Percentiles rank a stretch among this genome's conserved stretches.
phyloP scores from a whole-genome alignment of 2,797 vertebrate species.

The Megalops cyprinoides region DNA sequence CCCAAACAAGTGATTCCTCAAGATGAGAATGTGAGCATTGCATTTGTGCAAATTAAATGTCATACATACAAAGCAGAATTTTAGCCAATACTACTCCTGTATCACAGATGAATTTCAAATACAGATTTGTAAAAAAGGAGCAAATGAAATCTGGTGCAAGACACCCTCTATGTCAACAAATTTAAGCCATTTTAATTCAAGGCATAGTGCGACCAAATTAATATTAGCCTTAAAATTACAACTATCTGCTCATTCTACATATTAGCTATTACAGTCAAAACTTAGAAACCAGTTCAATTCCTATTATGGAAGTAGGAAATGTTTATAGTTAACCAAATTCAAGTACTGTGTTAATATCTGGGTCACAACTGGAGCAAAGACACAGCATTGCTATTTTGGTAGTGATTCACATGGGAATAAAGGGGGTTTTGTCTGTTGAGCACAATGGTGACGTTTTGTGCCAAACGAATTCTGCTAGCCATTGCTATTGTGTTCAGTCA shows the following conservation, averaged over 20 bases:
- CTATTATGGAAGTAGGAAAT: not conserved
- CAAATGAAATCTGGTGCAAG: not conserved
- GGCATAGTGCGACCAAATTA: no score
- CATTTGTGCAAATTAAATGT: no score
- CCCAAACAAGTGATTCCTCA: no score
- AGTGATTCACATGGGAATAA: slow-evolving; percentile 30
- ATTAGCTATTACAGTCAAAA: no score
- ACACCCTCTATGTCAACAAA: no score
- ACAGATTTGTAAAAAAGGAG: not conserved
- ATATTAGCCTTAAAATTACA: no score
- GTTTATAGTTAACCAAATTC: not conserved
- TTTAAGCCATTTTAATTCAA: no score
- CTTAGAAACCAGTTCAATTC: not conserved
- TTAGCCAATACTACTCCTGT: not conserved
- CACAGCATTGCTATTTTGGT: slow-evolving; percentile 48
- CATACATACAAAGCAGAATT: not conserved
- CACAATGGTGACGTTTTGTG: slow-evolving; percentile 14
- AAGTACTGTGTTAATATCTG: slow-evolving; percentile 3
- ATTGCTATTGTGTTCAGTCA: not conserved
- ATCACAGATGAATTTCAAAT: not conserved
- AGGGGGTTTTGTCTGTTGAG: not conserved
- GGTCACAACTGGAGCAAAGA: slow-evolving; percentile 48
- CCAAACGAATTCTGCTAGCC: not conserved
- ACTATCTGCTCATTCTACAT: no score
- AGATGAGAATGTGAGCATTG: not conserved